phyloP scores from a whole-genome alignment of 64 coral and sea anemone genomes.

The Montipora capricornis region DNA sequence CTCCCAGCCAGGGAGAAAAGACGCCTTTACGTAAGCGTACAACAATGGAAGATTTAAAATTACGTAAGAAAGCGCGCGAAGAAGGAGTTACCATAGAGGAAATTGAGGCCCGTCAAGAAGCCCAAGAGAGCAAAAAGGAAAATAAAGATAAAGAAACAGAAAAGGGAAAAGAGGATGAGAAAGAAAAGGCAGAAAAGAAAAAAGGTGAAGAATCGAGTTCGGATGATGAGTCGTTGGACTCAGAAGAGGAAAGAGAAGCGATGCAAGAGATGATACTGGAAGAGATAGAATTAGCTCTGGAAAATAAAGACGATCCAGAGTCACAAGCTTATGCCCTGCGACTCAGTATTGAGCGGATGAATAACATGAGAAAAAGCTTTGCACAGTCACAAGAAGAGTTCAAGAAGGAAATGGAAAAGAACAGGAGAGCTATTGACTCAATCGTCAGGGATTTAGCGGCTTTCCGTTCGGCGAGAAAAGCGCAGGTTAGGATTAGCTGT shows the following conservation, averaged over 20 bases:
- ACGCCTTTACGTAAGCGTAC: constrained; percentile 68
- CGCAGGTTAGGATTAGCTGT: constrained; percentile 56
- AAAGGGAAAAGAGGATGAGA: constrained; percentile 62
- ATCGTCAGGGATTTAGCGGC: constrained; percentile 81
- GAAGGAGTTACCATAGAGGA: constrained; percentile 88
- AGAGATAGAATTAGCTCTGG: constrained; percentile 89
- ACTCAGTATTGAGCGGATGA: constrained; percentile 88
- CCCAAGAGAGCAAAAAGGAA: constrained; percentile 54
- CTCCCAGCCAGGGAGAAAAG: constrained; percentile 75
- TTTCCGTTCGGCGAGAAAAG: constrained; percentile 85
- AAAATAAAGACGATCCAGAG: constrained; percentile 84
- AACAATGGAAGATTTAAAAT: constrained; percentile 73
- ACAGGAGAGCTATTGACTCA: constrained; percentile 78
- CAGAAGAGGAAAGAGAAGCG: constrained; percentile 81
- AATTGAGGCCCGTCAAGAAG: constrained; percentile 74
- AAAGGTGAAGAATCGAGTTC: constrained; percentile 73
- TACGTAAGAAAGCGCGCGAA: constrained; percentile 84
- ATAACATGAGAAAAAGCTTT: constrained; percentile 85
- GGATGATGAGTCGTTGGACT: constrained; percentile 78
- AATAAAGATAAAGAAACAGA: constrained; percentile 45
- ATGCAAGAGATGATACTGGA: constrained; percentile 96
- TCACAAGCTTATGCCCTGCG: constrained; percentile 87
- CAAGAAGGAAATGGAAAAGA: constrained; percentile 92
- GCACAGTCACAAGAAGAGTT: constrained; percentile 79
- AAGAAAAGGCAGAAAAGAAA: constrained; percentile 70